Conservation (phyloP, 2,797 vertebrate species). For the Danio tinwini region DNA sequence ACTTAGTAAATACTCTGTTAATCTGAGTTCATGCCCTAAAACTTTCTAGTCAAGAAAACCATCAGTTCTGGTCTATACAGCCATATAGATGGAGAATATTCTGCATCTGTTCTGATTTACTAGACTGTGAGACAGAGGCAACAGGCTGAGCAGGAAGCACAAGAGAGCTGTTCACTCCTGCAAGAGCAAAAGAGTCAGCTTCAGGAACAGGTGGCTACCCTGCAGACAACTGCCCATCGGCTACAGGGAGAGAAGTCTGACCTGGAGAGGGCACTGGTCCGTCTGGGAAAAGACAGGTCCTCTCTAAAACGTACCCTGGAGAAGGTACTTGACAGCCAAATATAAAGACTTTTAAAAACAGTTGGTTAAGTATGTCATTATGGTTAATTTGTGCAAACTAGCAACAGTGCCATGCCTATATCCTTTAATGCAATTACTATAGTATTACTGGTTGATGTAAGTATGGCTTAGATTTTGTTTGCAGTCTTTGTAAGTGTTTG, state of each 20-base stretch:
- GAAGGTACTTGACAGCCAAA: constrained; percentile 70
- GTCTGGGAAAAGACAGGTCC: constrained; percentile 76
- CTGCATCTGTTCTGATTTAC: constrained; percentile 14
- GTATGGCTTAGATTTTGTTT: constrained; percentile 9
- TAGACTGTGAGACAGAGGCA: constrained; percentile 74
- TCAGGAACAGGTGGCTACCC: constrained; percentile 65
- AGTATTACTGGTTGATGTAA: constrained; percentile 16
- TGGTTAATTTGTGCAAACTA: constrained; percentile 5
- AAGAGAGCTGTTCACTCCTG: constrained; percentile 56
- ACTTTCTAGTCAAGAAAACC: neutral
- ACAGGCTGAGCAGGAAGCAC: constrained; percentile 69
- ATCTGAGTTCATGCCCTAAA: neutral
- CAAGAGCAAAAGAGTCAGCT: constrained; percentile 70
- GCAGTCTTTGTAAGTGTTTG: no score
- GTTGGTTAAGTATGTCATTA: constrained; percentile 12
- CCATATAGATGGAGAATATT: neutral
- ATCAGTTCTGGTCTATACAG: neutral
- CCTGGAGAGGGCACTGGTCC: constrained; percentile 68
- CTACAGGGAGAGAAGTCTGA: constrained; percentile 74
- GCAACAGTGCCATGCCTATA: neutral
- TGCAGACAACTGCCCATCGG: constrained; percentile 71
- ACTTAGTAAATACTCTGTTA: neutral
- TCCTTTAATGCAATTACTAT: neutral
- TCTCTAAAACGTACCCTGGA: constrained; percentile 76
- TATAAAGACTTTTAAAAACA: constrained; percentile 1